A percentile compares a stretch with the other conserved stretches of the same genome.
These are phyloP conservation scores for Plagodis pulveraria DNA, from an alignment of 2,888 invertebrate genomes.

Conservation along the genomic window DNA sequence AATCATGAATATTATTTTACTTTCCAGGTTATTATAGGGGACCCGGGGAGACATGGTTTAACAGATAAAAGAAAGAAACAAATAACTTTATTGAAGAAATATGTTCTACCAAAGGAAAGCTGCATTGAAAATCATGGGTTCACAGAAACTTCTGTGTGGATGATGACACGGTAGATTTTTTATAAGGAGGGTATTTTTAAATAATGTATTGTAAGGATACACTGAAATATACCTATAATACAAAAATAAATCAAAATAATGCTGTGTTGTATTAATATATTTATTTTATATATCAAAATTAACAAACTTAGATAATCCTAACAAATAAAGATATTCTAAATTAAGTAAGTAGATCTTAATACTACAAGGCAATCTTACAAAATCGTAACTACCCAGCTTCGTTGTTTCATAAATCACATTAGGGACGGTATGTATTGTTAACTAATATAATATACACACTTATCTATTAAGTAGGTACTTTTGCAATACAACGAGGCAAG, in stretches of 20 bases:
- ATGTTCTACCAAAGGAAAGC: constrained; percentile 69
- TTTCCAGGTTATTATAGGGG: constrained; percentile 76
- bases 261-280: constrained; percentile 13
- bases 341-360: too few relatives aligned
- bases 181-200: neutral
- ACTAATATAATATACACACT: constrained; percentile 2
- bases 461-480: neutral
- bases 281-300: constrained; percentile 32
- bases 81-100: constrained; percentile 68
- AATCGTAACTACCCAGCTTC: constrained; percentile 24
- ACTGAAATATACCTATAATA: too few relatives aligned
- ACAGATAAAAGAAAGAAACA: constrained; percentile 59
- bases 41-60: constrained; percentile 86
- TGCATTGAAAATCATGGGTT: constrained; percentile 84
- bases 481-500: constrained; percentile 20
- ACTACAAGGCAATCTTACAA: constrained; percentile 33
- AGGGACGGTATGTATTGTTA: constrained; percentile 7
- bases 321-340: neutral
- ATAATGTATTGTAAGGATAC: too few relatives aligned
- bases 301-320: constrained; percentile 20
- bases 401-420: constrained; percentile 11
- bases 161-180: constrained; percentile 33
- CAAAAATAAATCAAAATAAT: neutral
- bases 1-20: neutral
- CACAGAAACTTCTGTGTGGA: constrained; percentile 79